A percentile compares a stretch with the other conserved stretches of the same genome.
These are phyloP conservation scores for Romanogobio albipinnatus DNA, from an alignment of 2,113 vertebrate genomes.

Conservation along the genomic window DNA sequence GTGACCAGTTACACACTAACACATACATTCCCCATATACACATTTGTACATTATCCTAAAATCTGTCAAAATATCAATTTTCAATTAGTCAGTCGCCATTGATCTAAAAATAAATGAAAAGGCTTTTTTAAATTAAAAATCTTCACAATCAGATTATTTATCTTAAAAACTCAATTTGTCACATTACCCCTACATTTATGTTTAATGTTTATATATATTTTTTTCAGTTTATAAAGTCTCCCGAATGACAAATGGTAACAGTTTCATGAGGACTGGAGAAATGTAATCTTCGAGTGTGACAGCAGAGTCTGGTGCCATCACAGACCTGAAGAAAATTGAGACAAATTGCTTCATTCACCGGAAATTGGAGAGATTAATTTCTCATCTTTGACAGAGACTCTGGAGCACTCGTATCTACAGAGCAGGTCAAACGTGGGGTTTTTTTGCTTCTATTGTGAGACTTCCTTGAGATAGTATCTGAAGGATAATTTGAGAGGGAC, in stretches of 20 bases:
- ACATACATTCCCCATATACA: neutral
- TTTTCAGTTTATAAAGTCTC: neutral
- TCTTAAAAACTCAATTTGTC: too few relatives aligned
- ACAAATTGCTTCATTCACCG: conserved; percentile 44
- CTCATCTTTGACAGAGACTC: conserved; percentile 36
- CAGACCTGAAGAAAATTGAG: conserved; percentile 46
- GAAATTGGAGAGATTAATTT: conserved; percentile 50
- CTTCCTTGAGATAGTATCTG: conserved; percentile 11
- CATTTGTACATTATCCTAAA: neutral
- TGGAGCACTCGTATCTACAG: conserved; percentile 20
- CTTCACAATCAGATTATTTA: too few relatives aligned
- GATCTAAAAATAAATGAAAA: neutral
- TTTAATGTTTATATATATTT: neutral
- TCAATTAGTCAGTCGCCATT: neutral
- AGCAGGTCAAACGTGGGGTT: neutral
- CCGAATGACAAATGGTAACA: neutral
- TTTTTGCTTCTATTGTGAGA: neutral
- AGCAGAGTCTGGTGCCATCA: conserved; percentile 18
- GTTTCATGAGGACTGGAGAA: conserved; percentile 3
- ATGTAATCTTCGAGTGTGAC: conserved; percentile 43
- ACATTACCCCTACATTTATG: too few relatives aligned
- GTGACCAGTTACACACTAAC: neutral
- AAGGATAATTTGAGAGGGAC: neutral
- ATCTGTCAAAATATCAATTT: neutral
- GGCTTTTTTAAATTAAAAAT: neutral